Evolutionary conservation across 2,797 vertebrate genomes (phyloP), one percentile per base, ranked within the genome.

Genomic region (Typhlichthys eigenmanni): DNA sequence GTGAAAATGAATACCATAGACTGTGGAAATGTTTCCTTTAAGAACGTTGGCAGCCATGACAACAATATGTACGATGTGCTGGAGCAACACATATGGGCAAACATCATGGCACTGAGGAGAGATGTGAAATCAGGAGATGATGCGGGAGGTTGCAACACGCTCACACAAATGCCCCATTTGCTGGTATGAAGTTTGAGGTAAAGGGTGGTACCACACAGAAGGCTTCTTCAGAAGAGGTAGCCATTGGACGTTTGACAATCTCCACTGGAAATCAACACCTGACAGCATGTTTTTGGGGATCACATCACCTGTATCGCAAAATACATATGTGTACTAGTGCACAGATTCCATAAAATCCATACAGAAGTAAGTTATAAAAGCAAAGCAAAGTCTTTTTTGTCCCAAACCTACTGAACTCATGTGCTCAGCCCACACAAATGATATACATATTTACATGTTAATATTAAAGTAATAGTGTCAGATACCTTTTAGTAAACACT

Each of bases 11-110:
- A 75, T 77, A 97, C 96, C 93, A 91, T 90, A 1, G 94, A 90
- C 0, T 93, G 77, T 0, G 95, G 95, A 82, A 93, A 97, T 0
- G 90, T 92, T 62, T 97, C 96, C 71, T 93, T 92, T 45, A 98
- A 98, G 89, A 94, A 98, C 1, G 94, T 96, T 0, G 96, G 96
- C 67, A 98, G 69, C 97, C 96, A 98, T 62, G 95, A 98, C 38
- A 98, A 83, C 13, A 98, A 84, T 0, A 91, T 92, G 88, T 94
- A 95, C 58, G 89, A 90, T 0, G 93, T 91, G 80, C 95, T 92
- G 61, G 85, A 84, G 0, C 85, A 78, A 1, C 93, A 95, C 60
- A 95, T 88, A 86, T 98, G 96, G 58, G 95, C 87, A 0, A 94
- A 58, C 52, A 97, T 85, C 87, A 94, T 95, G 17, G 95, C 93